These are phyloP conservation scores for Hylia prasina DNA, from an alignment of 2,113 vertebrate genomes.

Conservation along the genomic window DNA sequence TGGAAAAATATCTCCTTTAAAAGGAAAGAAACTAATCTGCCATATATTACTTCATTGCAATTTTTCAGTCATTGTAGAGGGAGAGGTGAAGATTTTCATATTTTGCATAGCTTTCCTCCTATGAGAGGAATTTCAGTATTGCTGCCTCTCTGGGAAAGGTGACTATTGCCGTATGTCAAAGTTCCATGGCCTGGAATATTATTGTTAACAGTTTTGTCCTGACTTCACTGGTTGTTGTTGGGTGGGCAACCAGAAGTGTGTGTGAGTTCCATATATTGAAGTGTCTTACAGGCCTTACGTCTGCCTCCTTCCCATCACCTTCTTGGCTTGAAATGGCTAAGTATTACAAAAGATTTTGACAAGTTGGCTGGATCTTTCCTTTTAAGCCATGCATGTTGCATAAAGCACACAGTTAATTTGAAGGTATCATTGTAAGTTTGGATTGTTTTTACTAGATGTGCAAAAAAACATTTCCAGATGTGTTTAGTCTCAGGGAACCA, in stretches of 20 bases:
- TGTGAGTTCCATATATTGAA: neutral
- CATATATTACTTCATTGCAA: neutral
- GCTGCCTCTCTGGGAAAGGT: neutral
- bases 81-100: neutral
- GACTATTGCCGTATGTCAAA: neutral
- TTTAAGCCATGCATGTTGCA: neutral
- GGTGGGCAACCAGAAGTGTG: neutral
- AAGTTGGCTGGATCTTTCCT: neutral
- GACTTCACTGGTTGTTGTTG: neutral
- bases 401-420: neutral
- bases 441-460: neutral
- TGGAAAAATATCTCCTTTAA: neutral
- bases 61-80: neutral
- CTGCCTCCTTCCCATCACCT: neutral
- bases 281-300: neutral
- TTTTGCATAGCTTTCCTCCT: neutral
- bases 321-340: neutral
- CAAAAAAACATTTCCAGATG: slow-evolving; percentile 35
- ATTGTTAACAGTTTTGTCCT: neutral
- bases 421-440: neutral
- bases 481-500: neutral
- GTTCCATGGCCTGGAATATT: slow-evolving; percentile 1
- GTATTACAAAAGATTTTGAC: neutral
- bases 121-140: neutral
- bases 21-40: neutral